These are phyloP conservation scores for Sterna hirundo DNA, from an alignment of 2,113 vertebrate species.

Conservation along the genomic window DNA sequence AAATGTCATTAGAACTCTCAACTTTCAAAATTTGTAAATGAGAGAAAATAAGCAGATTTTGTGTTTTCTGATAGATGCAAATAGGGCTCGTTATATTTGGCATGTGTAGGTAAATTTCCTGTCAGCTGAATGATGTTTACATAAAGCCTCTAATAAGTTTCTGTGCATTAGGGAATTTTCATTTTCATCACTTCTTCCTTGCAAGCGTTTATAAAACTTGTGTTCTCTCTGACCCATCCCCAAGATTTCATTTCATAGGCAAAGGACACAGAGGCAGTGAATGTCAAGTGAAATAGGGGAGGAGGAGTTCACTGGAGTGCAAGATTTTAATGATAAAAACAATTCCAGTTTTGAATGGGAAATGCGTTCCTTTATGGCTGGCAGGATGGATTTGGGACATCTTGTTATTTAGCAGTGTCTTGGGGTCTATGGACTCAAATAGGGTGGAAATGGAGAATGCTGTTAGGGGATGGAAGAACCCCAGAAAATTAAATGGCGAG, in stretches of 20 bases:
- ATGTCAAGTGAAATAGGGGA: neutral
- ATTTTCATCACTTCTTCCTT: neutral
- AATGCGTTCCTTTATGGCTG: neutral
- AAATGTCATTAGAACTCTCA: neutral
- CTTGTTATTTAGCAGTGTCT: neutral
- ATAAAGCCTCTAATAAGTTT: neutral
- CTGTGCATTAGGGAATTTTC: neutral
- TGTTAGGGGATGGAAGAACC: neutral
- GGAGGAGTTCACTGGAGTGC: neutral
- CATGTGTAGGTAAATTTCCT: neutral
- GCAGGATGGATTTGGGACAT: neutral
- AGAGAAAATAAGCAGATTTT: neutral
- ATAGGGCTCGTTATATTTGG: neutral
- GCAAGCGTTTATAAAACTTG: neutral
- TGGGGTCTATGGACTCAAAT: neutral
- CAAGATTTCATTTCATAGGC: neutral
- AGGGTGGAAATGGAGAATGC: neutral
- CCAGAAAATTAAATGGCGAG: neutral
- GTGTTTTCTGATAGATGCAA: neutral
- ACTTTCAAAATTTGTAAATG: neutral
- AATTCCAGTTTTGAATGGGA: neutral
- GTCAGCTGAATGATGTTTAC: neutral
- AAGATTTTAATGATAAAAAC: neutral
- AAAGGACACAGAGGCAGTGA: neutral
- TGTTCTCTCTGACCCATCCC: neutral